Conservation (phyloP, 2,797 vertebrate species). For the Clamator glandarius region DNA sequence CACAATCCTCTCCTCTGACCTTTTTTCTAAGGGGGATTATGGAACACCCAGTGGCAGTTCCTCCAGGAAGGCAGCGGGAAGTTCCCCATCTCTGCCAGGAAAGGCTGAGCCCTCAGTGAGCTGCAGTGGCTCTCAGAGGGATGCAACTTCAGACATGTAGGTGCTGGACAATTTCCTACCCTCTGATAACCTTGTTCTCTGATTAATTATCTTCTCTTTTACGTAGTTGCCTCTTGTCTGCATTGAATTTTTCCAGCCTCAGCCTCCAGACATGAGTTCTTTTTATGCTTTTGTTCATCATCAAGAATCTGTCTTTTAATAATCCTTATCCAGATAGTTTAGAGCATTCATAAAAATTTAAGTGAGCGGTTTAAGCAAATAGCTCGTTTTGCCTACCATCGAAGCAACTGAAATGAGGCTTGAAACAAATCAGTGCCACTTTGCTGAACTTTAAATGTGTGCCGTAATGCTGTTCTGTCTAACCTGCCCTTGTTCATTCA, state of each 20-base stretch:
- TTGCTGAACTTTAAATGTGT: slow-evolving; percentile 18
- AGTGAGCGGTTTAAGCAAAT: slow-evolving; percentile 40
- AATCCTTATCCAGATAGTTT: slow-evolving; percentile 1
- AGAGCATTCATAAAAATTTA: slow-evolving; percentile 38
- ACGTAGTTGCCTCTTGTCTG: background rate
- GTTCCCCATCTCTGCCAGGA: background rate
- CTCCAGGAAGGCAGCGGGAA: background rate
- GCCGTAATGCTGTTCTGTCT: background rate
- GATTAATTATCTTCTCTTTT: background rate
- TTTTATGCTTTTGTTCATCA: slow-evolving; percentile 7
- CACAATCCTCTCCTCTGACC: background rate
- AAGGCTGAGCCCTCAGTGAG: background rate
- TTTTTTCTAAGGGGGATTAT: fast-evolving
- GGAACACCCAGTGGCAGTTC: background rate
- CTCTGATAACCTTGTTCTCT: background rate
- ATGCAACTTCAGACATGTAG: fast-evolving
- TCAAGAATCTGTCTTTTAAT: slow-evolving; percentile 2
- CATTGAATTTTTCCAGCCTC: background rate
- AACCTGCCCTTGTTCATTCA: background rate
- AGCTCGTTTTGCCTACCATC: slow-evolving; percentile 18
- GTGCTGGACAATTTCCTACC: background rate
- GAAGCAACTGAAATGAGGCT: slow-evolving; percentile 9
- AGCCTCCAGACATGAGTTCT: background rate
- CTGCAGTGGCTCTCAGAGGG: background rate
- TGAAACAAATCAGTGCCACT: slow-evolving; percentile 59